These are phyloP conservation scores for Amphiprion percula DNA, from an alignment of 2,113 vertebrate species.

Conservation along the genomic window DNA sequence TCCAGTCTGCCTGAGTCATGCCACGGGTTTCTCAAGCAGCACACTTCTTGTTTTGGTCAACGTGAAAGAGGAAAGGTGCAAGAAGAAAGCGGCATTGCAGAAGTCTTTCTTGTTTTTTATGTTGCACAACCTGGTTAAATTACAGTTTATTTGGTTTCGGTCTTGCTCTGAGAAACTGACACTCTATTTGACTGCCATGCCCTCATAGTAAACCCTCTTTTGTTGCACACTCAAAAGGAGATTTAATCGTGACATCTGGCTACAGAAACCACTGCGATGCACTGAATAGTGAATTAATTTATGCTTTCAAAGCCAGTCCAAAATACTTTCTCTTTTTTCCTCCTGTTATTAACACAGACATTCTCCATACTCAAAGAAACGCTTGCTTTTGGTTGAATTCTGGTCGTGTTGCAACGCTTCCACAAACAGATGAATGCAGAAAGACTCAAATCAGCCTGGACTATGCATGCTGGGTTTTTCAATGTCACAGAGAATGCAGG, in stretches of 20 bases:
- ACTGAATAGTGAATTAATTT: slow-evolving; percentile 30
- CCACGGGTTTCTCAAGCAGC: slow-evolving; percentile 11
- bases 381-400: no score
- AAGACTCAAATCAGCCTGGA: no score
- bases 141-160: background rate
- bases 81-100: background rate
- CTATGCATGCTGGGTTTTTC: no score
- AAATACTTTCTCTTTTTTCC: slow-evolving; percentile 4
- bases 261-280: slow-evolving; percentile 29
- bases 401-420: no score
- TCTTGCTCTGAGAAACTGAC: background rate
- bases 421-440: no score
- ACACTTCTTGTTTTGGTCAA: background rate
- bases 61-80: slow-evolving; percentile 11
- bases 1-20: slow-evolving; percentile 18
- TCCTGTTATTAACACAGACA: slow-evolving; percentile 3
- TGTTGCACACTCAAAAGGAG: slow-evolving; percentile 15
- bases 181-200: slow-evolving; percentile 1
- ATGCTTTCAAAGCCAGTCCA: slow-evolving; percentile 11
- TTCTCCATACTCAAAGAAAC: no score
- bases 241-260: slow-evolving; percentile 31
- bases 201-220: slow-evolving; percentile 17
- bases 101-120: background rate
- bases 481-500: no score
- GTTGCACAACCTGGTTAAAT: background rate